Evolutionary conservation across 2,113 vertebrate genomes (phyloP), one percentile per base, ranked within the genome.

Genomic region (Fulica atra): DNA sequence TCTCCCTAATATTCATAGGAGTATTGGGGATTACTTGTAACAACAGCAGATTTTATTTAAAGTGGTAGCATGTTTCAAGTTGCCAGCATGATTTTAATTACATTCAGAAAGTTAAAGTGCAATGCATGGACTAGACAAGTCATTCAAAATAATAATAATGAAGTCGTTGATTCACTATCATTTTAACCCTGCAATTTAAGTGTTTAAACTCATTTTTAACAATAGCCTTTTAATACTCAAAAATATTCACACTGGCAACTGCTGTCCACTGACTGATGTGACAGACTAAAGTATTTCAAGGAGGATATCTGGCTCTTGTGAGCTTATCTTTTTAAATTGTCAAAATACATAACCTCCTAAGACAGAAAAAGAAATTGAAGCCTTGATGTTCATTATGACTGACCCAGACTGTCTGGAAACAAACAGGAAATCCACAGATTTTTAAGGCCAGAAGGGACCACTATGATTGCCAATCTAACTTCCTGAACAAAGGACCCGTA

Each of bases 111-210:
- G 65, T 74, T 61, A 24, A 83, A 86, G 51, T 51, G 53, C 69
- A 76, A 9, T 74, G 11, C 42, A 76, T 15, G 84, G 54, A 50
- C 56, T 15, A 76, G 36, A 87, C 21, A 84, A 88, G 44, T 40
- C 2, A 3, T 48, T 89, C 20, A 61, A 79, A 84, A 61, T 79
- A 48, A 90, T 36, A 86, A 74, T n/a, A 81, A 80, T 72, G 73
- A 77, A 76, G 77, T 33, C 72, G 81, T 70, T 82, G 95, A 91
- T 85, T 76, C 2, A 0, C 59, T 70, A 69, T 31, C 50, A 59
- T 89, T 92, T 84, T 61, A 91, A 90, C 86, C 72, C 82, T 71
- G n/a, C 57, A 81, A 85, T 88, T 88, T 82, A 66, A 42, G 77
- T 20, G 44, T 16, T 60, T 65, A 71, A 91, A 81, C 25, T 81